phyloP scores from a whole-genome alignment of 2,888 invertebrate genomes.

The Agrochola macilenta region DNA sequence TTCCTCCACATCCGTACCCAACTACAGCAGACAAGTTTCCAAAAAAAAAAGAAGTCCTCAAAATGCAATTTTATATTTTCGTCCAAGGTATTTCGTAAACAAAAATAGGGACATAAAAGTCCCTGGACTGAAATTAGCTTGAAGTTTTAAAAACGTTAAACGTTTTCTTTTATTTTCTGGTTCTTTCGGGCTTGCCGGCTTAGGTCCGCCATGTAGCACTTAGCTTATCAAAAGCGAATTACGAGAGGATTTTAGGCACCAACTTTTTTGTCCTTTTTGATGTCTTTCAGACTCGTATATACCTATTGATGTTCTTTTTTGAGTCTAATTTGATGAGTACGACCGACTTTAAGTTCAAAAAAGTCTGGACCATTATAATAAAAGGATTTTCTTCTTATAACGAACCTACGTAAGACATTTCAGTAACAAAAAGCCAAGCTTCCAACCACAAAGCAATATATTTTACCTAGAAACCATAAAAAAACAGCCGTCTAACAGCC shows the following conservation, averaged over 20 bases:
- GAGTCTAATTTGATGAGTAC: not conserved
- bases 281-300: constrained; percentile 3
- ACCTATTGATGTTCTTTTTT: constrained; percentile 1
- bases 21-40: not conserved
- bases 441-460: constrained; percentile 1
- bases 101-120: constrained; percentile 28
- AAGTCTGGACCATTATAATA: not conserved
- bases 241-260: constrained; percentile 27
- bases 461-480: constrained; percentile 17
- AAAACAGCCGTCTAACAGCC: constrained; percentile 6
- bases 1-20: not conserved
- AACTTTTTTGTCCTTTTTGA: not conserved
- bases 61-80: constrained; percentile 15
- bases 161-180: constrained; percentile 34
- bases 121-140: constrained; percentile 31
- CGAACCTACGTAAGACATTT: not conserved
- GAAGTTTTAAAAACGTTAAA: constrained; percentile 31
- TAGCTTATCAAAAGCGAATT: constrained; percentile 54
- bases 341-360: not conserved
- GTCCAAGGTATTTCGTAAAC: constrained; percentile 8
- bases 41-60: not conserved
- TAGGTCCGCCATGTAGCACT: constrained; percentile 49
- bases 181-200: constrained; percentile 26
- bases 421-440: not conserved
- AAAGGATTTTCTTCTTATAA: not conserved